phyloP scores from a whole-genome alignment of 2,113 vertebrate genomes.

The Cyphomyrus discorhynchus region DNA sequence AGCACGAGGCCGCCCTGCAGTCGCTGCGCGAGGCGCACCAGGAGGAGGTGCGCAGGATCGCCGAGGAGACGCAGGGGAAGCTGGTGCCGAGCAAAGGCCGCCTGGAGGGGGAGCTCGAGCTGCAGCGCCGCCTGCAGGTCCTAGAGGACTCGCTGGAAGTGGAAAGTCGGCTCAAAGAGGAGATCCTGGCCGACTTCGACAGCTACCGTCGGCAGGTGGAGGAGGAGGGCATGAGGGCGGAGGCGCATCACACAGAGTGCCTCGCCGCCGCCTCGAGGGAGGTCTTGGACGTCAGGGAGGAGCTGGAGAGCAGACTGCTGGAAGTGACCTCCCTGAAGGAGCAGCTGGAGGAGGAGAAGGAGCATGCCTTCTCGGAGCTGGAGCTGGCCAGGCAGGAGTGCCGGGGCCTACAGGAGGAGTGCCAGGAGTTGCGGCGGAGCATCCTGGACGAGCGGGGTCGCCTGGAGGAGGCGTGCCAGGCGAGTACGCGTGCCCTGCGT shows the following conservation, averaged over 20 bases:
- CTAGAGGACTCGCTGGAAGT: conserved; percentile 79
- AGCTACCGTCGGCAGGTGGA: conserved; percentile 50
- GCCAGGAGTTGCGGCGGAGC: conserved; percentile 36
- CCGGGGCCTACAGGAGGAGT: conserved; percentile 49
- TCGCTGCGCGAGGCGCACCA: conserved; percentile 71
- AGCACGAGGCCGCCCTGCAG: conserved; percentile 75
- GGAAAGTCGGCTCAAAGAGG: conserved; percentile 70
- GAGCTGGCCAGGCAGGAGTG: conserved; percentile 54
- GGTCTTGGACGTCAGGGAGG: conserved; percentile 44
- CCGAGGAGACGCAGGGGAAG: conserved; percentile 65
- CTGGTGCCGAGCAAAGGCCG: conserved; percentile 53
- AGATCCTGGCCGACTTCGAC: conserved; percentile 58
- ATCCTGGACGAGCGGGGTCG: conserved; percentile 25
- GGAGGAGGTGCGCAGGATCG: conserved; percentile 71
- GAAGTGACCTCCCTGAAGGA: conserved; percentile 53
- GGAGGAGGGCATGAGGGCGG: conserved; percentile 51
- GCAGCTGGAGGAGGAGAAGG: conserved; percentile 43
- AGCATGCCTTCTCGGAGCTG: conserved; percentile 42
- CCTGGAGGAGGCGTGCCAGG: conserved; percentile 24
- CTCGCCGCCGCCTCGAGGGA: conserved; percentile 50
- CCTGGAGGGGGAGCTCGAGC: conserved; percentile 59
- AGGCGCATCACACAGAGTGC: conserved; percentile 55
- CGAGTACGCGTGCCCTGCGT: conserved; percentile 41
- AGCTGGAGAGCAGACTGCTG: conserved; percentile 49
- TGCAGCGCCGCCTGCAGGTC: conserved; percentile 70